These are phyloP conservation scores for Epinotia bilunana DNA, from an alignment of 2,888 invertebrate genomes.

Conservation along the genomic window DNA sequence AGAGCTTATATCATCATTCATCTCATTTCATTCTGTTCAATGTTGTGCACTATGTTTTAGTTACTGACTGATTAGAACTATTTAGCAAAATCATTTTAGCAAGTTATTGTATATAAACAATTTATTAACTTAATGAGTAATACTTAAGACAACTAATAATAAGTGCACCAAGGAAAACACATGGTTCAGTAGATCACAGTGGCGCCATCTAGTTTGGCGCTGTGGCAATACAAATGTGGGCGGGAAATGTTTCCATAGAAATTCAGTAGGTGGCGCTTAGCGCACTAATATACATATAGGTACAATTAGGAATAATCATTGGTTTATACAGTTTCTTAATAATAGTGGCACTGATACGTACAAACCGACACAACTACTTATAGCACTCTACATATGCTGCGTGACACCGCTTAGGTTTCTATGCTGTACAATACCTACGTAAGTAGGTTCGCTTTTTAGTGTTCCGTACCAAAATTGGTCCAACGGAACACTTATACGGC, in stretches of 20 bases:
- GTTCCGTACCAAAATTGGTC: too few relatives aligned
- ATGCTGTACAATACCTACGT: too few relatives aligned
- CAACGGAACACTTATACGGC: not conserved
- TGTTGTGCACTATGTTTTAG: slow-evolving; percentile 36
- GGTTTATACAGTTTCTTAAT: not conserved
- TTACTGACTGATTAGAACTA: slow-evolving; percentile 19
- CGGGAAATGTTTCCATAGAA: not conserved
- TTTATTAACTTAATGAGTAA: not conserved
- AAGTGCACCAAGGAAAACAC: not conserved
- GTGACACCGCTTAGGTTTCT: not conserved
- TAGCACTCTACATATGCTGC: not conserved
- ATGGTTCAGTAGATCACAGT: not conserved
- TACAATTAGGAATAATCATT: not conserved
- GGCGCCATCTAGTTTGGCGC: slow-evolving; percentile 57
- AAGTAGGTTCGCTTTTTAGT: too few relatives aligned
- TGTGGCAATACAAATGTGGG: slow-evolving; percentile 7
- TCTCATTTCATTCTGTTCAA: slow-evolving; percentile 44
- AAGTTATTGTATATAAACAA: not conserved
- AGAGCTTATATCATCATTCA: slow-evolving; percentile 41
- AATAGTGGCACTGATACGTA: not conserved
- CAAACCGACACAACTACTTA: not conserved
- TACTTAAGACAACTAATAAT: not conserved
- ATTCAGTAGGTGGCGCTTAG: slow-evolving; percentile 56
- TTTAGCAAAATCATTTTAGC: not conserved
- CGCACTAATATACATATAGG: not conserved